A percentile compares a stretch with the other conserved stretches of the same genome.
phyloP scores from a whole-genome alignment of 2,113 vertebrate genomes.

The Rhynchomys soricoides region DNA sequence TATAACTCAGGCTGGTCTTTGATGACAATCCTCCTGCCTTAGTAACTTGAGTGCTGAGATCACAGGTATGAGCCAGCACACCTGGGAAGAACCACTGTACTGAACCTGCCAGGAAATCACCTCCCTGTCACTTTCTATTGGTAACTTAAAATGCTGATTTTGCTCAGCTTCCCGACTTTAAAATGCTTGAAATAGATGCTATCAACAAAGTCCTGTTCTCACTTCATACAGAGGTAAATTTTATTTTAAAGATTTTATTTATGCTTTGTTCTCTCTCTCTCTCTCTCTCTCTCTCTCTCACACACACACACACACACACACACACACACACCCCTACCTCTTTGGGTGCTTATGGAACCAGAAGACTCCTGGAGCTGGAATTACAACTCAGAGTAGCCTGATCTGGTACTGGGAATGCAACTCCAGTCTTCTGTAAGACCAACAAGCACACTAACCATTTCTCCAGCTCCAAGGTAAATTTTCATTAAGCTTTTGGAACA shows the following conservation, averaged over 20 bases:
- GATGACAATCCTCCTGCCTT: neutral
- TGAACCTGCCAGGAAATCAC: neutral
- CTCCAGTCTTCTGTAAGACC: neutral
- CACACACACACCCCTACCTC: too few species aligned
- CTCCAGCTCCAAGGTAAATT: neutral
- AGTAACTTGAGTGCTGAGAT: neutral
- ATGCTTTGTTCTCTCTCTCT: too few species aligned
- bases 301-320: too few species aligned
- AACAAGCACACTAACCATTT: too few species aligned
- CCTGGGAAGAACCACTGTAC: neutral
- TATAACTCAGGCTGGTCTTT: neutral
- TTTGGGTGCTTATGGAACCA: neutral
- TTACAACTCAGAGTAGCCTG: neutral
- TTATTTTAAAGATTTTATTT: neutral
- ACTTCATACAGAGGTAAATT: neutral
- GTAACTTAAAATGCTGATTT: neutral
- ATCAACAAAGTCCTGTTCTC: neutral
- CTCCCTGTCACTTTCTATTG: neutral
- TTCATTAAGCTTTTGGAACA: neutral
- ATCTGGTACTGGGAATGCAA: neutral
- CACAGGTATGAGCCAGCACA: neutral
- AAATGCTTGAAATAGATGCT: neutral
- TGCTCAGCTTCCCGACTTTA: constrained; percentile 34
- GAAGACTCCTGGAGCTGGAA: neutral
- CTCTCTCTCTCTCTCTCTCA: too few species aligned